Conservation (phyloP, 2,797 vertebrate species). For the Threskiornis aethiopicus region DNA sequence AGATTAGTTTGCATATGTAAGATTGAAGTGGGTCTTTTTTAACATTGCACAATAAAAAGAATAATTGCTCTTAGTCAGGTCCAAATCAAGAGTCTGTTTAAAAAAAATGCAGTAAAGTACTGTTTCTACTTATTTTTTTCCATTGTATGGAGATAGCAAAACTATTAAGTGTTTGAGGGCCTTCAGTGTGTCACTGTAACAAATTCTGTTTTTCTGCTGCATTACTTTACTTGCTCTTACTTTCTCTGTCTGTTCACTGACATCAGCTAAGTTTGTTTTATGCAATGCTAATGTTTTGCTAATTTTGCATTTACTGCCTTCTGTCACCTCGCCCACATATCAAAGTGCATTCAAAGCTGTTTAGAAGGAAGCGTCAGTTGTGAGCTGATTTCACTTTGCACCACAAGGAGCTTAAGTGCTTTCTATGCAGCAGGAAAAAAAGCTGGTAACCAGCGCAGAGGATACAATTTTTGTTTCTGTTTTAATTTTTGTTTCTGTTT, state of each 20-base stretch:
- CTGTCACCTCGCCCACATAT: background rate
- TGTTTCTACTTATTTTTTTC: background rate
- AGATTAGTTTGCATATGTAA: background rate
- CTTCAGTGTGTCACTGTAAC: background rate
- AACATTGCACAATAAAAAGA: background rate
- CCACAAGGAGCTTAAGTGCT: conserved; percentile 2
- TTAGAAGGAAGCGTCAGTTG: conserved; percentile 8
- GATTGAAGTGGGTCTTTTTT: background rate
- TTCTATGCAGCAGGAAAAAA: background rate
- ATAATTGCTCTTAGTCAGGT: background rate
- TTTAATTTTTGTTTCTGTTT: background rate
- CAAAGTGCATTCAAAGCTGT: background rate
- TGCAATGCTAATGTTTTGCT: conserved; percentile 37
- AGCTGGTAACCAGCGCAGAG: background rate
- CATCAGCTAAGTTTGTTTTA: conserved; percentile 20
- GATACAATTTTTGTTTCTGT: background rate
- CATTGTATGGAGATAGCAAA: background rate
- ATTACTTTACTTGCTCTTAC: background rate
- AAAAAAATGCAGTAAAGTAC: background rate
- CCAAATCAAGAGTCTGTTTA: background rate
- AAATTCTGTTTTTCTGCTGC: background rate
- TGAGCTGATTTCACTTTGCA: conserved; percentile 25
- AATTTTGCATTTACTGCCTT: conserved; percentile 46
- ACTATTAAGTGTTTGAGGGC: background rate
- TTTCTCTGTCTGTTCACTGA: conserved; percentile 7